Percentiles rank a stretch among this genome's conserved stretches.
Evolutionary conservation across 2,888 invertebrate species (phyloP).

Genomic region (Trichopria drosophilae): DNA sequence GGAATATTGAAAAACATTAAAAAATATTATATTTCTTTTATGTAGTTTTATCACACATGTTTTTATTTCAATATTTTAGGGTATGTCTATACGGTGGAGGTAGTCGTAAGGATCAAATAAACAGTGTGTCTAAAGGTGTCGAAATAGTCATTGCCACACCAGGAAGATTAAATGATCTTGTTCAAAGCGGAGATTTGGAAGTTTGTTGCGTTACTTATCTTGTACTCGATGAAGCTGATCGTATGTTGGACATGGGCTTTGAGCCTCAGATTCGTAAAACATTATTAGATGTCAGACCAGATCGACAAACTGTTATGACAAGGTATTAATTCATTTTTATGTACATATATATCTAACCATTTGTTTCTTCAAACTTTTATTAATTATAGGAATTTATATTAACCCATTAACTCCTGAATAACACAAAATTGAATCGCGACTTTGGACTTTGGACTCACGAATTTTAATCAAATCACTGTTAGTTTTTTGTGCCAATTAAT

Average conservation of each 20-base stretch:
- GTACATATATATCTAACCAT: too few relatives aligned
- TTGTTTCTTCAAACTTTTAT: too few relatives aligned
- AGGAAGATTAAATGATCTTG: constrained; percentile 89
- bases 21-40: constrained; percentile 7
- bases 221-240: constrained; percentile 89
- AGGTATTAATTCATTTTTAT: constrained; percentile 60
- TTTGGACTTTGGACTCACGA: too few relatives aligned
- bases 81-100: constrained; percentile 94
- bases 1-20: constrained; percentile 1
- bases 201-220: constrained; percentile 82
- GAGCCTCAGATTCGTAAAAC: constrained; percentile 86
- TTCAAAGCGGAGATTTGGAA: constrained; percentile 68
- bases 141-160: constrained; percentile 96
- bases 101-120: constrained; percentile 77
- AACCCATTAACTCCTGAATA: background rate
- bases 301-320: constrained; percentile 95
- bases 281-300: constrained; percentile 79
- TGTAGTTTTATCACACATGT: constrained; percentile 5
- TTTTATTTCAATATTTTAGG: constrained; percentile 53
- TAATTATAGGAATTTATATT: too few relatives aligned
- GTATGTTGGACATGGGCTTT: constrained; percentile 87
- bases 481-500: too few relatives aligned
- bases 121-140: constrained; percentile 74
- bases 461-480: too few relatives aligned
- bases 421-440: background rate